Percentiles rank a stretch among this genome's conserved stretches.
These are phyloP conservation scores for Zosterops hypoxanthus DNA, from an alignment of 2,113 vertebrate genomes.

Conservation along the genomic window DNA sequence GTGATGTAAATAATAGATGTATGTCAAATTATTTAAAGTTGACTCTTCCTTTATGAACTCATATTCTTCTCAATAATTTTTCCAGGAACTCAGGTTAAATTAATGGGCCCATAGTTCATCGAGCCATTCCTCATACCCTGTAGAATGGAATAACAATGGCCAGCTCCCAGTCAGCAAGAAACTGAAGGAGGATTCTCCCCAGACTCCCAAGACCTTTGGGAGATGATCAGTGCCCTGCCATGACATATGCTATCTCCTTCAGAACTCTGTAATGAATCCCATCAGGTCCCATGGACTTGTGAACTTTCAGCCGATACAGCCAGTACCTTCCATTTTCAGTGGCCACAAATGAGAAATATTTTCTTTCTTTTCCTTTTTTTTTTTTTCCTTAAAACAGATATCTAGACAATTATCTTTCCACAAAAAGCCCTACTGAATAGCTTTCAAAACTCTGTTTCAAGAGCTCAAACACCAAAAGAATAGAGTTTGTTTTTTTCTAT, in stretches of 20 bases:
- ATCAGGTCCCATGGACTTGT: neutral
- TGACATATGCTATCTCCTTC: rapidly evolving
- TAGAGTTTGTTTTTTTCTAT: neutral
- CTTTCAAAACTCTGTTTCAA: neutral
- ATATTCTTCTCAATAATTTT: neutral
- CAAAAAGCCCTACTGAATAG: neutral
- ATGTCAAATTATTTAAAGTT: neutral
- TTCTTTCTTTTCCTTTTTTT: neutral
- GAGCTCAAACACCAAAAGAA: neutral
- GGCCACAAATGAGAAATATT: neutral
- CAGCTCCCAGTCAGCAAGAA: neutral
- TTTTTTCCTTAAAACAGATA: neutral
- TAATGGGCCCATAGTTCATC: neutral
- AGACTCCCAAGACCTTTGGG: neutral
- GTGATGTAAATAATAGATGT: neutral
- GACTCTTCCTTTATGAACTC: neutral
- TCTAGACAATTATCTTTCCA: neutral
- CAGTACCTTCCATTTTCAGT: neutral
- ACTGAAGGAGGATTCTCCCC: neutral
- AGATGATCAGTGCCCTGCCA: rapidly evolving
- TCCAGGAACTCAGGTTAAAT: neutral
- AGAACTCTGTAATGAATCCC: neutral
- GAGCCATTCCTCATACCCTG: neutral
- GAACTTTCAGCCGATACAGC: neutral
- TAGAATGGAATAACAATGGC: neutral